Evolutionary conservation across 2,888 invertebrate species (phyloP), one percentile per base, ranked within the genome.

Genomic region (Cantharis rufa): DNA sequence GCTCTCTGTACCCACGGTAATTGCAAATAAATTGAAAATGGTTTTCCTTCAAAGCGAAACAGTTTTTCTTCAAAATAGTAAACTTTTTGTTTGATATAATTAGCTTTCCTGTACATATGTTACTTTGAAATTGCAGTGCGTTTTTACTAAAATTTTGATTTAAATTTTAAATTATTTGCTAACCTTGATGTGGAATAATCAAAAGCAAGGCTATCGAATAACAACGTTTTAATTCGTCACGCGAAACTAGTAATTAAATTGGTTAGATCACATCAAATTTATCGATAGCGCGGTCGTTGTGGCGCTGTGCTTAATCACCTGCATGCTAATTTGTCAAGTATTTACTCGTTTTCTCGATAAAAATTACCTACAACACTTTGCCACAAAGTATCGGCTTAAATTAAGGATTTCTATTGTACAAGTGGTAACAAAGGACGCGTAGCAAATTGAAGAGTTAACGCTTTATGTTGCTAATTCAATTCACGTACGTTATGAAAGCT

Each of bases 401-500:
- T 72, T 62, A 62, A 28, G 32, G 69, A 32, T 62, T 62, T 69
- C 72, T 62, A 24, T 76, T 72, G 63, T 66, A 48, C 21, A 64
- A 62, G 71, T 75, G 32, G 62, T 75, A 70, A 70, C 69, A 61
- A 69, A 69, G 72, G 18, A 69, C 15, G 69, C 69, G 61, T 69
- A 62, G 63, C 63, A 64, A 71, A 71, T 24, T 64, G 71, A 62
- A 63, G 63, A 71, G 28, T 71, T 71, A 71, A 28, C 64, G 63
- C 24, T 71, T 71, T 62, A 28, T 64, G 62, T 28, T 71, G 28
- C 28, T 28, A 27, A 71, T 71, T 71, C 71, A 18, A 71, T 71
- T 71, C 71, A 71, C 71, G 71, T 71, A 63, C 71, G 63, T 63
- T 63, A 62, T 71, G 63, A 71, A 71, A 71, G 71, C 71, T 18